These are phyloP conservation scores for Upupa epops DNA, from an alignment of 2,113 vertebrate species.

Conservation along the genomic window DNA sequence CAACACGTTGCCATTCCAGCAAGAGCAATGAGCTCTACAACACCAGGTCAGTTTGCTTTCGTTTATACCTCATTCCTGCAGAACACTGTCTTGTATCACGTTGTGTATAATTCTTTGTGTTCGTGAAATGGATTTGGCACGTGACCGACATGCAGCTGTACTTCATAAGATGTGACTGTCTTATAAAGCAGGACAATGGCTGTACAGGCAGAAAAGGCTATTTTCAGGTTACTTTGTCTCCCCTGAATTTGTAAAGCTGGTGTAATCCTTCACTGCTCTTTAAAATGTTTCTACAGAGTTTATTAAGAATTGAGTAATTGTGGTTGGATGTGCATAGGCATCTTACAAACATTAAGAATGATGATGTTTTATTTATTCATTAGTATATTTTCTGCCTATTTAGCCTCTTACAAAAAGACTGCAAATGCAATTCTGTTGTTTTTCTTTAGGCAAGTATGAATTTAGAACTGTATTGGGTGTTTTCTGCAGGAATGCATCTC, in stretches of 20 bases:
- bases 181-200: not conserved
- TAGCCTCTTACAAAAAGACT: not conserved
- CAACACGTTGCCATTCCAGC: not conserved
- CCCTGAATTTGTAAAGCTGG: not conserved
- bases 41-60: slow-evolving; percentile 72
- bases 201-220: not conserved
- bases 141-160: not conserved
- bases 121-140: not conserved
- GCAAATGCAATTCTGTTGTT: not conserved
- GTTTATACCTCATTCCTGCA: not conserved
- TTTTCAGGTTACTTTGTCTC: not conserved
- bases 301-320: not conserved
- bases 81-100: not conserved
- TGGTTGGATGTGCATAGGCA: not conserved
- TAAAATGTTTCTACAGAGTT: not conserved
- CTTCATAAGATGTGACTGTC: not conserved
- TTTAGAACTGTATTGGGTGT: not conserved
- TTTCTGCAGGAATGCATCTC: slow-evolving; percentile 19
- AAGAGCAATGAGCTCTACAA: slow-evolving; percentile 76
- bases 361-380: not conserved
- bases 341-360: not conserved
- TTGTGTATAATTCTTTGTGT: not conserved
- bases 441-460: not conserved
- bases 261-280: not conserved
- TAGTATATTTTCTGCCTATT: not conserved